phyloP scores from a whole-genome alignment of 2,113 vertebrate genomes.

The Ariopsis seemanni region DNA sequence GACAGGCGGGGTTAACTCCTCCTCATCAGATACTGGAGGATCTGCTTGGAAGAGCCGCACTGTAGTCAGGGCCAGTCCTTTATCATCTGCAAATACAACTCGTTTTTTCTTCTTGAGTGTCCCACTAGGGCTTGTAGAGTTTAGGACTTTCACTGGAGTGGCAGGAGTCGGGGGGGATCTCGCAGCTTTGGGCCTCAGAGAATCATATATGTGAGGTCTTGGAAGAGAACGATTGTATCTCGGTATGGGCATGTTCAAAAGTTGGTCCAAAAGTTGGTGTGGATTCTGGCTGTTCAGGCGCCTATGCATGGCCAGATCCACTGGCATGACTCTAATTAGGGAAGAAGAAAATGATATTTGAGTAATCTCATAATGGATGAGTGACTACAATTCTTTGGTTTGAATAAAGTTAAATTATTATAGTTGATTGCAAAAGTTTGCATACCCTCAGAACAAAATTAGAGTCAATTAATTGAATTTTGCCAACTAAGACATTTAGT shows the following conservation, averaged over 20 bases:
- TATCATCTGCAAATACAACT: constrained; percentile 77
- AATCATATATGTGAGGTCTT: neutral
- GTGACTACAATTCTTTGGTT: neutral
- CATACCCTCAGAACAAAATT: neutral
- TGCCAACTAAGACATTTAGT: neutral
- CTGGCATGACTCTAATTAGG: constrained; percentile 65
- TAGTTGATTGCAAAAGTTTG: neutral
- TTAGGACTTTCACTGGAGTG: constrained; percentile 44
- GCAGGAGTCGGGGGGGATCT: neutral
- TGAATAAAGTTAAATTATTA: neutral
- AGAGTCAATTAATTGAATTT: neutral
- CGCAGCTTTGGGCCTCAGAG: fast-evolving
- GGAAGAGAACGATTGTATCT: constrained; percentile 5
- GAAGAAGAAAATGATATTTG: neutral
- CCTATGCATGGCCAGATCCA: constrained; percentile 67
- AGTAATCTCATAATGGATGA: neutral
- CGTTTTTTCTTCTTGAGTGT: constrained; percentile 65
- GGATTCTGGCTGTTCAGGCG: neutral
- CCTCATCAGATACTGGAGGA: constrained; percentile 8
- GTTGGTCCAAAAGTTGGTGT: neutral
- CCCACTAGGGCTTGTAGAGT: neutral
- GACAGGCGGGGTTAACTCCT: neutral
- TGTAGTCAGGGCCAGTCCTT: constrained; percentile 68
- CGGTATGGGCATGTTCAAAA: neutral
- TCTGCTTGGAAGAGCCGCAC: constrained; percentile 70